Evolutionary conservation across 2,797 vertebrate genomes (phyloP).

Genomic region (Acanthis flammea): DNA sequence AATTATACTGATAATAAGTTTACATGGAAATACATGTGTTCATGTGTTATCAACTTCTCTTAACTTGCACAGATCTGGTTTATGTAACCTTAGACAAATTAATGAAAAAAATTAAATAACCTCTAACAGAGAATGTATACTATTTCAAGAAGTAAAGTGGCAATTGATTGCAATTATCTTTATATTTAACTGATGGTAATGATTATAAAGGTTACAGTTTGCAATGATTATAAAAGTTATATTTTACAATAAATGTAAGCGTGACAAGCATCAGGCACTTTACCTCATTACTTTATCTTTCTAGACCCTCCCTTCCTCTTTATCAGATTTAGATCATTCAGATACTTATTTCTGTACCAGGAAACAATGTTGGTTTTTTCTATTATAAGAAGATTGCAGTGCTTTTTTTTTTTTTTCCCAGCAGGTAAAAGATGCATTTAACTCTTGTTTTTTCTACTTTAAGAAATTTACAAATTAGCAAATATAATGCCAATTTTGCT

Average conservation of each 20-base stretch:
- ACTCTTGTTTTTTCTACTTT: background rate
- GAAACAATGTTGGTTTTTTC: background rate
- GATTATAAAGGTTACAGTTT: slow-evolving; percentile 22
- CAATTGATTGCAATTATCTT: slow-evolving; percentile 29
- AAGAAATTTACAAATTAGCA: background rate
- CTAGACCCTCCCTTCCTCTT: background rate
- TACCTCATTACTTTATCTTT: background rate
- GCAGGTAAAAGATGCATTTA: background rate
- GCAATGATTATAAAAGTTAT: background rate
- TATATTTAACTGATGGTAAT: slow-evolving; percentile 41
- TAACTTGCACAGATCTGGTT: background rate
- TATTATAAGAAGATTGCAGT: background rate
- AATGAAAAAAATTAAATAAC: slow-evolving; percentile 1
- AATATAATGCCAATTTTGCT: background rate
- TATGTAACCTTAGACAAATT: background rate
- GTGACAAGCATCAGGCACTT: background rate
- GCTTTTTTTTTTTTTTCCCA: background rate
- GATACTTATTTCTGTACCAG: background rate
- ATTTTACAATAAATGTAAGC: slow-evolving; percentile 23
- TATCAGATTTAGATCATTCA: background rate
- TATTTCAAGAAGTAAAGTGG: background rate
- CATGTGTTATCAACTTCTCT: background rate
- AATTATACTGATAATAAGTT: background rate
- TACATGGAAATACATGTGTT: background rate
- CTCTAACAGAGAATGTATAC: background rate